Evolutionary conservation across 2,797 vertebrate species (phyloP), one percentile per base, ranked within the genome.

Genomic region (Taenioides sp.): DNA sequence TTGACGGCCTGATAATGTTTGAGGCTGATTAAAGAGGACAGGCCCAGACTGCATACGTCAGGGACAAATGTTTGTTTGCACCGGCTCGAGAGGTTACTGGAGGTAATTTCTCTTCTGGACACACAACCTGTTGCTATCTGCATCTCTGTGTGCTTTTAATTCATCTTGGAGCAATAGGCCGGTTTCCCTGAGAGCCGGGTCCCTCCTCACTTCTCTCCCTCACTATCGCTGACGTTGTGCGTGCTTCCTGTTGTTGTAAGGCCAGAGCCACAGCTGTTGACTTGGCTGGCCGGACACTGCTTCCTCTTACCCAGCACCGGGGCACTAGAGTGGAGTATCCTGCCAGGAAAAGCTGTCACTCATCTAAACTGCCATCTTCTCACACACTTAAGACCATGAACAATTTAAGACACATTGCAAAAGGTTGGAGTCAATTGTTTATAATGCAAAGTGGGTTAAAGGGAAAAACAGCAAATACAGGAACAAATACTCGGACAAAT

Each of bases 221-320:
- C 22, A 43, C 78, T 79, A 57, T 66, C 63, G 67, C 71, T 90
- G 88, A 90, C 86, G 78, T 77, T 75, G 62, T 0, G 22, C 16
- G 16, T 11, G 71, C 85, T 88, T 94, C 92, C 94, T 94, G 93
- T 94, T 94, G 88, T 93, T 91, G 83, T 79, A 71, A 71, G 22
- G 34, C 67, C 64, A 65, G 61, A n/a, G 25, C 67, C 72, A 76
- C 73, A 74, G 73, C 71, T 65, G 50, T 27, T 78, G n/a, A 77
- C 70, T 60, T 59, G 59, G 70, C 74, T 65, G 59, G 74, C 72
- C 9, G 58, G 73, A 52, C 63, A 64, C 63, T 52, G 82, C 77
- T 92, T 92, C 83, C 89, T 88, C 78, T 64, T 49, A 62, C 60
- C 60, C 80, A 81, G 82, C 40, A 67, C 84, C 77, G 69, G 84